phyloP scores from a whole-genome alignment of 1,140 invertebrate genomes.

The Coenobita brevimanus region DNA sequence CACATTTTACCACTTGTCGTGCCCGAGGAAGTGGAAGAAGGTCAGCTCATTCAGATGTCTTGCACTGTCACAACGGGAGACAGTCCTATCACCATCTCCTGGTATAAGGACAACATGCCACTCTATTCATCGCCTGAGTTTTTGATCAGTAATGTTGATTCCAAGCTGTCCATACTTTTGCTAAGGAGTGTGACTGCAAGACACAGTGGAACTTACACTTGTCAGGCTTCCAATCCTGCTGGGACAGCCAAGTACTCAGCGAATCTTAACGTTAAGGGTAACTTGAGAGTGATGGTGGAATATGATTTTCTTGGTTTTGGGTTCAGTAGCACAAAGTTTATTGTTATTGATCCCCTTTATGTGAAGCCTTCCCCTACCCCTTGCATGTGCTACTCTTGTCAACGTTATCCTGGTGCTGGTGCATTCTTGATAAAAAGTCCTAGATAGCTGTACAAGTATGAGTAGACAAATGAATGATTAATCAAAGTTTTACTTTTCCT shows the following conservation, averaged over 20 bases:
- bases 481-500: too few relatives aligned
- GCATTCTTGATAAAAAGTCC: too few relatives aligned
- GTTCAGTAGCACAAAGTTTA: not conserved
- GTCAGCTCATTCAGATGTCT: constrained; percentile 53
- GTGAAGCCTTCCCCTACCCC: too few relatives aligned
- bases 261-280: constrained; percentile 66
- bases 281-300: not conserved
- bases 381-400: not conserved
- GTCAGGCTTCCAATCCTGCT: constrained; percentile 68
- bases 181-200: constrained; percentile 47
- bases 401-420: not conserved
- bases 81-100: constrained; percentile 38
- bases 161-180: constrained; percentile 57
- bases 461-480: too few relatives aligned
- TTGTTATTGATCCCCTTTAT: too few relatives aligned
- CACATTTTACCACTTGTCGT: constrained; percentile 32
- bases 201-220: constrained; percentile 62
- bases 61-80: constrained; percentile 60
- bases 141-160: constrained; percentile 46
- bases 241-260: constrained; percentile 58
- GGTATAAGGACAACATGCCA: constrained; percentile 40
- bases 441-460: too few relatives aligned
- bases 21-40: constrained; percentile 50
- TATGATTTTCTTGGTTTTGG: not conserved
- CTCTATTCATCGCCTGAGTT: constrained; percentile 44